A percentile compares a stretch with the other conserved stretches of the same genome.
Evolutionary conservation across 2,888 invertebrate species (phyloP).

Genomic region (Andrena hattorfiana): DNA sequence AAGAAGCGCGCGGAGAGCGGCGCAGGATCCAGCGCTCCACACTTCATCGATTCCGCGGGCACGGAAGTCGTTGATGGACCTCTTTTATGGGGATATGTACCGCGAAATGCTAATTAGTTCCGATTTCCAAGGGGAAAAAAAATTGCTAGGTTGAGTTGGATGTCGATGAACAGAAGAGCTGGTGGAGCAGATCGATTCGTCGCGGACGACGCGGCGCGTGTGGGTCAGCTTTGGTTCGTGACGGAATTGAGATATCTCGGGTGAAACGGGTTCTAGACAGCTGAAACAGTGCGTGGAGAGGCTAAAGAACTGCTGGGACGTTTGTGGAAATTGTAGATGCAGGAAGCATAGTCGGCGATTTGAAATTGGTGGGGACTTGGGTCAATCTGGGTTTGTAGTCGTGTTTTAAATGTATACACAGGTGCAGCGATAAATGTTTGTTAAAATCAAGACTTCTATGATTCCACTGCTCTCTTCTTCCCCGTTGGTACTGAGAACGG

Average conservation of each 20-base stretch:
- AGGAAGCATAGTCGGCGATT: neutral
- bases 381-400: neutral
- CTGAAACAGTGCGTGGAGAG: slow-evolving; percentile 17
- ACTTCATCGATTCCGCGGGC: slow-evolving; percentile 36
- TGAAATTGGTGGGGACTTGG: neutral
- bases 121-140: slow-evolving; percentile 17
- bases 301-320: neutral
- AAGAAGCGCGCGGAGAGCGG: neutral
- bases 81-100: neutral
- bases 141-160: neutral
- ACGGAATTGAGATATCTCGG: slow-evolving; percentile 47
- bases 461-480: too few species aligned
- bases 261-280: slow-evolving; percentile 28
- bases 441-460: too few species aligned
- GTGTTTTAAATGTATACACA: neutral
- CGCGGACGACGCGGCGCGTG: slow-evolving; percentile 17
- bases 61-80: slow-evolving; percentile 24
- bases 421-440: neutral
- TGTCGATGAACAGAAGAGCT: neutral
- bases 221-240: slow-evolving; percentile 1
- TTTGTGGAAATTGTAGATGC: slow-evolving; percentile 18
- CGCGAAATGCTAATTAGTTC: slow-evolving; percentile 38
- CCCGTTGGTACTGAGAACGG: too few species aligned
- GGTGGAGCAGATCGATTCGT: slow-evolving; percentile 46
- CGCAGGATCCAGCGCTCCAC: slow-evolving; percentile 16